Conservation (phyloP, 2,113 vertebrate genomes). For the Okapia johnstoni region DNA sequence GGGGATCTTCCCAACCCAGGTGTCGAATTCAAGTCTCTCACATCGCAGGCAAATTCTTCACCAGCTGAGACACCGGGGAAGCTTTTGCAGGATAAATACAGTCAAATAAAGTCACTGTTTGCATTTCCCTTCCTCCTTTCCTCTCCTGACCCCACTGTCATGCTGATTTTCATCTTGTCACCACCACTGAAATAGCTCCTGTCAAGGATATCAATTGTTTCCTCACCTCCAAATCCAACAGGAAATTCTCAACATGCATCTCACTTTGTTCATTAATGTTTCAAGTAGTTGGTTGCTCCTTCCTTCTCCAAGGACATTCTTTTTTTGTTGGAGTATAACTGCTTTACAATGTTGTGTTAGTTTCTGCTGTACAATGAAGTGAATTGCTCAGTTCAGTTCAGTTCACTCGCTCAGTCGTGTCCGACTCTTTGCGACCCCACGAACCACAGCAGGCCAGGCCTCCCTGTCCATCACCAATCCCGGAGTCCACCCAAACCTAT, state of each 20-base stretch:
- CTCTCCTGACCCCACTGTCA: neutral
- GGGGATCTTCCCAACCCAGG: neutral
- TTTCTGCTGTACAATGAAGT: neutral
- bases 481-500: too few species aligned
- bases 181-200: neutral
- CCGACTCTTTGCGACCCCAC: too few species aligned
- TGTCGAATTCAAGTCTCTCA: neutral
- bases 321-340: neutral
- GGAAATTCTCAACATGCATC: neutral
- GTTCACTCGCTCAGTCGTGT: too few species aligned
- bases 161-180: neutral
- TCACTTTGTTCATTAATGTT: neutral
- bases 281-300: neutral
- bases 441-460: too few species aligned
- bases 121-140: neutral
- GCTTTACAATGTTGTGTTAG: neutral
- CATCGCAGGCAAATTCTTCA: neutral
- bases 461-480: too few species aligned
- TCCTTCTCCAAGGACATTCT: neutral
- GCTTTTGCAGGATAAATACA: neutral
- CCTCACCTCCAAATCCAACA: neutral
- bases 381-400: too few species aligned
- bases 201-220: neutral
- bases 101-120: neutral
- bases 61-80: neutral